Percentiles rank a stretch among this genome's conserved stretches.
These are phyloP conservation scores for Thaumatotibia leucotreta DNA, from an alignment of 1,140 invertebrate genomes.

Conservation along the genomic window DNA sequence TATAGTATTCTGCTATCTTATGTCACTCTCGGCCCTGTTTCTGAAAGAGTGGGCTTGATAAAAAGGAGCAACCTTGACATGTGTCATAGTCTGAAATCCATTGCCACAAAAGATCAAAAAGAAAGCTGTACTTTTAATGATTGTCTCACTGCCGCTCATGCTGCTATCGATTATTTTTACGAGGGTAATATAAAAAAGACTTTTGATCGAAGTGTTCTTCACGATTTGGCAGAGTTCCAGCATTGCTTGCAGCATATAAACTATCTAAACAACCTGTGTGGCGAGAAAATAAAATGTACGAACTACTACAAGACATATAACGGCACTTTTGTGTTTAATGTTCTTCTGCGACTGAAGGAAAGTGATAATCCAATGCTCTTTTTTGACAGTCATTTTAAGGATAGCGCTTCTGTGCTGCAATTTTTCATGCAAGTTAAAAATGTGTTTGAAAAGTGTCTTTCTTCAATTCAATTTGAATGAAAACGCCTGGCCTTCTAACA, in stretches of 20 bases:
- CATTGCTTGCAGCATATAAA: constrained; percentile 41
- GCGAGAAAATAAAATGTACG: constrained; percentile 19
- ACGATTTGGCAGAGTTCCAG: constrained; percentile 30
- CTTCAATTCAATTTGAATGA: too few species aligned
- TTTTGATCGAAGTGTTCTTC: constrained; percentile 23
- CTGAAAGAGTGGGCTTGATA: constrained; percentile 20
- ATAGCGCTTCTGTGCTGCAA: constrained; percentile 1
- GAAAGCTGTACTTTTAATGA: background rate
- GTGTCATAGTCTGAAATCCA: too few species aligned
- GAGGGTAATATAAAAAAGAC: constrained; percentile 1
- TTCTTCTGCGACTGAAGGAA: constrained; percentile 18
- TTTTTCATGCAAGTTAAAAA: too few species aligned
- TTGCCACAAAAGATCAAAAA: too few species aligned
- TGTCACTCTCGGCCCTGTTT: constrained; percentile 27
- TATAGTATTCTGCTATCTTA: constrained; percentile 33
- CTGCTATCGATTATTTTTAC: constrained; percentile 12
- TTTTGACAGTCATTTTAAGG: constrained; percentile 19
- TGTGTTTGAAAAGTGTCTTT: too few species aligned
- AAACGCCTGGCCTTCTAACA: too few species aligned
- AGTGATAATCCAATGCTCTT: constrained; percentile 8
- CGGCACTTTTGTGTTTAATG: constrained; percentile 29
- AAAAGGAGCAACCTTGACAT: constrained; percentile 10
- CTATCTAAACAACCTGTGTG: constrained; percentile 34
- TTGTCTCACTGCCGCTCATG: background rate
- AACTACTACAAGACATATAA: constrained; percentile 28